phyloP scores from a whole-genome alignment of 2,797 vertebrate genomes.

The Pseudochirops cupreus region DNA sequence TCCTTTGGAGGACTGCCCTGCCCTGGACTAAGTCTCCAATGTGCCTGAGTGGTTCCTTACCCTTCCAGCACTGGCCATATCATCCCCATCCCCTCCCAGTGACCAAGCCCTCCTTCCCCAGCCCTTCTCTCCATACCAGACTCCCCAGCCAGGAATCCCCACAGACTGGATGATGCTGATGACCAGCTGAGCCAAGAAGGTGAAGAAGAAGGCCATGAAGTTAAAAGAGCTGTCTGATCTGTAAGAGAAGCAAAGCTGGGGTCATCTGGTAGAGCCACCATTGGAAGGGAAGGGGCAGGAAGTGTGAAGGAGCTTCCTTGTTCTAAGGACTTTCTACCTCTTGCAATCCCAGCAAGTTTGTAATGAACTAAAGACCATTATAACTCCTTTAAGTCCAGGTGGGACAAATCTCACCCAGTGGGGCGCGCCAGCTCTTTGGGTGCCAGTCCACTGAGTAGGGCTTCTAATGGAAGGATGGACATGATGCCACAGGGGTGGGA shows the following conservation, averaged over 20 bases:
- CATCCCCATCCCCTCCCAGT: not conserved
- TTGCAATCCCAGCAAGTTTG: not conserved
- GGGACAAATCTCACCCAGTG: not conserved
- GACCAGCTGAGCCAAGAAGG: conserved; percentile 97
- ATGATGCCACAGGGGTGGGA: not conserved
- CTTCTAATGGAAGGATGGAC: not conserved
- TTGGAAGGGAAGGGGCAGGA: rapidly evolving
- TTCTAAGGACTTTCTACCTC: not conserved
- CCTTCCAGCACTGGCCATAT: not conserved
- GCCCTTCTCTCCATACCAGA: conserved; percentile 90
- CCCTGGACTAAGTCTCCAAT: not conserved
- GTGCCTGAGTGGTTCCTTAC: not conserved
- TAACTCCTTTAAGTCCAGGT: conserved; percentile 37
- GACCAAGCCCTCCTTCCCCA: conserved; percentile 5
- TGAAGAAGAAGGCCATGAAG: conserved; percentile 99
- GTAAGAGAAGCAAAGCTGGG: conserved; percentile 66
- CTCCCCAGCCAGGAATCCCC: conserved; percentile 98
- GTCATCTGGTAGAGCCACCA: not conserved
- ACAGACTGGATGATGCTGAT: conserved; percentile 97
- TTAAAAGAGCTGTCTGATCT: conserved; percentile 99
- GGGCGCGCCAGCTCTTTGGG: not conserved
- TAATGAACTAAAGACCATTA: not conserved
- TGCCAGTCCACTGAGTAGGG: not conserved
- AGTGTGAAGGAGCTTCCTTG: rapidly evolving
- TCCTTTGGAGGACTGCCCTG: not conserved